Evolutionary conservation across 1,140 invertebrate species (phyloP), one percentile per base, ranked within the genome.

Genomic region (Pogonognathellus flavescens): DNA sequence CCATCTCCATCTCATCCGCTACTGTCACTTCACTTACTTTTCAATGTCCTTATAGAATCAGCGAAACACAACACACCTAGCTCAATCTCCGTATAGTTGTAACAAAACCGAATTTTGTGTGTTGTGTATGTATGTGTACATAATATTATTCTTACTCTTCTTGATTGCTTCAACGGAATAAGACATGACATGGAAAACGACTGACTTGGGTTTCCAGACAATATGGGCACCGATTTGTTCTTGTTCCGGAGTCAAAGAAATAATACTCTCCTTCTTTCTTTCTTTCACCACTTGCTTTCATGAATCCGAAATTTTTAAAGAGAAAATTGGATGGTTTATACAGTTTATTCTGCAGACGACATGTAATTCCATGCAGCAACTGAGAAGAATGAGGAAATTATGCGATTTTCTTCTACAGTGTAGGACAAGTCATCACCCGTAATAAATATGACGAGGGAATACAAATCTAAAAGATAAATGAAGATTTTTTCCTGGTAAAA

Each of bases 171-270:
- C 13, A 41, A 49, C 18, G 16, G 41, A 76, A 76, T 50, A 53
- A 81, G 80, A 57, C 50, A 20, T 81, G 80, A 81, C 80, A 81
- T 55, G 80, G 0, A 55, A 55, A 82, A 82, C 81, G 81, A 82
- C 57, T 60, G 81, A 20, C 81, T 82, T 49, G 81, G 53, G 81
- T 62, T 62, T 53, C 57, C 55, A 82, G 6, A 53, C 55, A 82
- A 82, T 60, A 82, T 50, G 18, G 18, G 49, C 25, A 82, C 55
- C 81, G 9, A 82, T 82, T 82, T 82, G 81, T 82, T 31, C 81
- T 62, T 82, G 81, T 82, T 60, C 41, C 25, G 31, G 41, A 16
- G 41, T 41, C 41, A 76, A 76, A 25, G 70, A 66, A 66, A 66
- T 31, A 66, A 41, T 57, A 57, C 53, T 13, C 11, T n/a, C n/a